phyloP scores from a whole-genome alignment of 2,113 vertebrate genomes.

The Lontra canadensis region DNA sequence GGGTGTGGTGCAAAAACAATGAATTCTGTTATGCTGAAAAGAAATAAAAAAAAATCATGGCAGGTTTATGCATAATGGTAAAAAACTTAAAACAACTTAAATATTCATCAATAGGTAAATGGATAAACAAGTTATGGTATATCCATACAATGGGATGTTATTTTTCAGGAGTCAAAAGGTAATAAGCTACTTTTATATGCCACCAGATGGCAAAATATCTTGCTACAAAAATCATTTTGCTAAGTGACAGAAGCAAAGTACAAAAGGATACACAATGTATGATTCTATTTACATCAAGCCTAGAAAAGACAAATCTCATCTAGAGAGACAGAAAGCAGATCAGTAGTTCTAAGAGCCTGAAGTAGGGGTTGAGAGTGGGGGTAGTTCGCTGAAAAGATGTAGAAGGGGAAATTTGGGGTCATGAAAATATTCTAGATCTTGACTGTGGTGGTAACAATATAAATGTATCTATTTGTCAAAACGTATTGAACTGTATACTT shows the following conservation, averaged over 20 bases:
- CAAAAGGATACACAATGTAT: not conserved
- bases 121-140: not conserved
- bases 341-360: not conserved
- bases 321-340: not conserved
- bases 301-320: not conserved
- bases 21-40: no score
- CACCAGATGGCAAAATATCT: not conserved
- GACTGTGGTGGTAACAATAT: not conserved
- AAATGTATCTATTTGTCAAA: not conserved
- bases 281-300: not conserved
- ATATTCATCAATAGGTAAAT: not conserved
- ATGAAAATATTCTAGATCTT: not conserved
- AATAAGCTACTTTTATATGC: not conserved
- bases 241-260: not conserved
- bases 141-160: not conserved
- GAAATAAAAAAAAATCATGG: not conserved
- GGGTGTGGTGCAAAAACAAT: no score
- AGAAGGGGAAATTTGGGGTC: not conserved
- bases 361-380: accelerated
- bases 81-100: not conserved
- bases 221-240: not conserved
- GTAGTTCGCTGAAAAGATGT: not conserved
- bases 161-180: not conserved
- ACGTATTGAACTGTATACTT: not conserved
- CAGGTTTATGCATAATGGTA: not conserved